These are phyloP conservation scores for Macropis europaea DNA, from an alignment of 2,888 invertebrate genomes.

Conservation along the genomic window DNA sequence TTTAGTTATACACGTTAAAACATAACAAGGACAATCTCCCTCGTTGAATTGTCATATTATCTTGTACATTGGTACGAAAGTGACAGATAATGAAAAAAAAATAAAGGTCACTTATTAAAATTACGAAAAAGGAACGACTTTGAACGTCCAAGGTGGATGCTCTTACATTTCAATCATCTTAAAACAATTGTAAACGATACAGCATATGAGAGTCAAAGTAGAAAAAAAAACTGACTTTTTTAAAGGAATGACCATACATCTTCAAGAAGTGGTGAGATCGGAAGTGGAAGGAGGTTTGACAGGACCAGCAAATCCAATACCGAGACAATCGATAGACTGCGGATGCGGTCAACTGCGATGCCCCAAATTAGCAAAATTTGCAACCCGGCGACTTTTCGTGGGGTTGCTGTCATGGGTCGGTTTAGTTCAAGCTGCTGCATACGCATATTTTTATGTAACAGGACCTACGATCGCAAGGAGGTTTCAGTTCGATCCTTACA, in stretches of 20 bases:
- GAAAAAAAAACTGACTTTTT: not conserved
- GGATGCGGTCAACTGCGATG: slow-evolving; percentile 74
- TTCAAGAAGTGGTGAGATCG: slow-evolving; percentile 72
- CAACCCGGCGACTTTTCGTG: slow-evolving; percentile 73
- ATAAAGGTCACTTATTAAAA: too few relatives aligned
- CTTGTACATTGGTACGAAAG: too few relatives aligned
- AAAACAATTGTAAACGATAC: too few relatives aligned
- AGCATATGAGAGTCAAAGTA: too few relatives aligned
- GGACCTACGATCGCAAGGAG: slow-evolving; percentile 73
- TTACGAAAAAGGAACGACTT: too few relatives aligned
- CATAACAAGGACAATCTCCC: too few relatives aligned
- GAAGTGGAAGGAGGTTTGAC: slow-evolving; percentile 73
- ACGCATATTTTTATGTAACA: slow-evolving; percentile 70
- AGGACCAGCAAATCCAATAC: slow-evolving; percentile 76
- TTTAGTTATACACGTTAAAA: too few relatives aligned
- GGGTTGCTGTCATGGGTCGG: slow-evolving; percentile 73
- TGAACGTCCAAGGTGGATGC: too few relatives aligned
- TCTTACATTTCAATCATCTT: too few relatives aligned
- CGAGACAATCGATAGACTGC: slow-evolving; percentile 74
- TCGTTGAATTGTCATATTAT: too few relatives aligned
- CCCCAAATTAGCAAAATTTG: slow-evolving; percentile 74
- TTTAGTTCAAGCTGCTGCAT: slow-evolving; percentile 70
- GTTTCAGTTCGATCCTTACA: slow-evolving; percentile 71
- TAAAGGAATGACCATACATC: slow-evolving; percentile 70
- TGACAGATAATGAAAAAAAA: too few relatives aligned